These are phyloP conservation scores for Drosophila ezoana DNA, from an alignment of 2,888 invertebrate species.

Conservation along the genomic window DNA sequence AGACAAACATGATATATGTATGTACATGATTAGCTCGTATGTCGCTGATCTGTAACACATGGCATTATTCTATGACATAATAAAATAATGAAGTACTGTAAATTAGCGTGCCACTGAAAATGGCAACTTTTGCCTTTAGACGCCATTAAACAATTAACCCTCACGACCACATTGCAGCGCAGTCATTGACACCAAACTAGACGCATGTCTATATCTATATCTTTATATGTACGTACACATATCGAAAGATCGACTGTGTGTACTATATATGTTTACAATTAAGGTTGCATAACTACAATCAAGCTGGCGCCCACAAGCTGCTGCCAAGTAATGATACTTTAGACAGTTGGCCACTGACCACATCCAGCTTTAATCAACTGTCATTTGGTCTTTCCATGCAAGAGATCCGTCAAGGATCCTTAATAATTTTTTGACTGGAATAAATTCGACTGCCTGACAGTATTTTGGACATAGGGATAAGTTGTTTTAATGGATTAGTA, in stretches of 20 bases:
- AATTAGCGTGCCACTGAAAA: slow-evolving; percentile 64
- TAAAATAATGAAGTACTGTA: slow-evolving; percentile 51
- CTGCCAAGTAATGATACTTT: slow-evolving; percentile 6
- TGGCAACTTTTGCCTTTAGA: slow-evolving; percentile 54
- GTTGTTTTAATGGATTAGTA: too few species aligned
- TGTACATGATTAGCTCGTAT: slow-evolving; percentile 45
- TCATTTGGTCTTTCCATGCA: background rate
- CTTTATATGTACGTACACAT: slow-evolving; percentile 5
- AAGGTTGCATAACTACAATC: slow-evolving; percentile 58
- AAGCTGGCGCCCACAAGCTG: slow-evolving; percentile 33
- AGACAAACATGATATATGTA: slow-evolving; percentile 3
- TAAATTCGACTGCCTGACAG: too few species aligned
- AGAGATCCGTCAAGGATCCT: background rate
- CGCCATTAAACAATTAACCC: slow-evolving; percentile 74
- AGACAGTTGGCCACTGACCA: slow-evolving; percentile 1
- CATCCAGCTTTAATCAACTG: slow-evolving; percentile 14
- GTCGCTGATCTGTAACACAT: slow-evolving; percentile 40
- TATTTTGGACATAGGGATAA: too few species aligned
- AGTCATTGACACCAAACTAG: slow-evolving; percentile 61
- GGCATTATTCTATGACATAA: slow-evolving; percentile 46
- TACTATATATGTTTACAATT: slow-evolving; percentile 20
- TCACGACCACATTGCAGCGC: slow-evolving; percentile 36
- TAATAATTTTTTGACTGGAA: background rate
- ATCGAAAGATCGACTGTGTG: background rate
- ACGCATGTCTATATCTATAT: slow-evolving; percentile 8